phyloP scores from a whole-genome alignment of 2,113 vertebrate species.

The Chunga burmeisteri region DNA sequence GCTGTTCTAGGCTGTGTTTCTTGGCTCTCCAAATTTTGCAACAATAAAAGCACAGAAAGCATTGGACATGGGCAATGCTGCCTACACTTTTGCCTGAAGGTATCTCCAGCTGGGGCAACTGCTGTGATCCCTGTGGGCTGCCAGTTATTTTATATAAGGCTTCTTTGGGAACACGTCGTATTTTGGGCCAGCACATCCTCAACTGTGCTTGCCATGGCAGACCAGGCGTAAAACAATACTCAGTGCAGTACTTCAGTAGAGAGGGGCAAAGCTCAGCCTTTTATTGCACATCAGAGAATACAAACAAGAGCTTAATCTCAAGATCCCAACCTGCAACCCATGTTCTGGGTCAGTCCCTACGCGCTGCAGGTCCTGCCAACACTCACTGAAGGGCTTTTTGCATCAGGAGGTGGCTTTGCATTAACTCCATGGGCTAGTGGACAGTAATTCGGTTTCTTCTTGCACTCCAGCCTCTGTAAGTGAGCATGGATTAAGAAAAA shows the following conservation, averaged over 20 bases:
- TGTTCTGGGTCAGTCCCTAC: no score
- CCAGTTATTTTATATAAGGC: not conserved
- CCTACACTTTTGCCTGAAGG: not conserved
- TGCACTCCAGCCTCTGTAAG: fast-evolving
- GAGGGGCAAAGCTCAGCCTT: not conserved
- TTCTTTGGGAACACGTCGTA: not conserved
- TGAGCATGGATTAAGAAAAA: not conserved
- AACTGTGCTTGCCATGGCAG: not conserved
- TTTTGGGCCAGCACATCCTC: not conserved
- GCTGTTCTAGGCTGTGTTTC: not conserved
- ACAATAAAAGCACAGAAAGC: not conserved
- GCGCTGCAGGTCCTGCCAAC: not conserved
- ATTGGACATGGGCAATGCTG: fast-evolving
- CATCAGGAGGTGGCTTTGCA: not conserved
- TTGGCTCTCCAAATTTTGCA: not conserved
- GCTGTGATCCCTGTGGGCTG: not conserved
- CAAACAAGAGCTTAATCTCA: not conserved
- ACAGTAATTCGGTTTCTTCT: not conserved
- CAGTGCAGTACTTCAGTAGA: not conserved
- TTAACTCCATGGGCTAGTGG: not conserved
- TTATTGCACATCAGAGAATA: not conserved
- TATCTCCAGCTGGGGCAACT: not conserved
- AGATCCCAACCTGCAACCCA: not conserved
- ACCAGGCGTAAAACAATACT: not conserved
- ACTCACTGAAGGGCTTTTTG: not conserved